Percentiles rank a stretch among this genome's conserved stretches.
Conservation (phyloP, 2,113 vertebrate genomes). For the Sebastes schlegelii region DNA sequence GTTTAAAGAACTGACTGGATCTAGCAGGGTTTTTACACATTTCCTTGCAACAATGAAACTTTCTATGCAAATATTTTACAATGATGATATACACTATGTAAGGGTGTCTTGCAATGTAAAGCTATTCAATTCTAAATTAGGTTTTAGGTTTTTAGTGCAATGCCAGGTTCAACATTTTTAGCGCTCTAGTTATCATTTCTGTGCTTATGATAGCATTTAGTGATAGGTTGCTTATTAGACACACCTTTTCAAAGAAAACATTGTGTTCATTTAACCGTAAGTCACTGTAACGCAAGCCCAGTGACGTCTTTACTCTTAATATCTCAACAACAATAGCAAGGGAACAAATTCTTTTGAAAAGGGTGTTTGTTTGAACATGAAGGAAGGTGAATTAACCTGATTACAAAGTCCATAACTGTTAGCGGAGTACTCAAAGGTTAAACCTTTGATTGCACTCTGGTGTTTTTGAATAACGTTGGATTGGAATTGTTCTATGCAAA, state of each 20-base stretch:
- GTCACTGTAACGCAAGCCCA: neutral
- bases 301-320: neutral
- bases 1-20: neutral
- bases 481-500: neutral
- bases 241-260: neutral
- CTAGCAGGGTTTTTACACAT: neutral
- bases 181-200: neutral
- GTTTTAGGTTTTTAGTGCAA: neutral
- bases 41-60: neutral
- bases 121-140: neutral
- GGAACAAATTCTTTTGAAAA: neutral
- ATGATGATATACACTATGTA: neutral
- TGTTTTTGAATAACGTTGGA: neutral
- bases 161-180: too few relatives aligned
- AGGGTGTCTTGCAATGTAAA: neutral
- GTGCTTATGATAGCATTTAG: neutral
- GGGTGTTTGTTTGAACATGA: constrained; percentile 5
- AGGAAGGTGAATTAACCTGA: neutral
- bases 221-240: neutral
- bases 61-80: neutral
- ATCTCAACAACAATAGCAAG: neutral
- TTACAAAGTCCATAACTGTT: constrained; percentile 1
- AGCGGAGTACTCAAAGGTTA: neutral
- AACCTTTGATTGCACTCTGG: neutral
- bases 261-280: neutral